Percentiles rank a stretch among this genome's conserved stretches.
These are phyloP conservation scores for Labrus mixtus DNA, from an alignment of 2,113 vertebrate species.

Conservation along the genomic window DNA sequence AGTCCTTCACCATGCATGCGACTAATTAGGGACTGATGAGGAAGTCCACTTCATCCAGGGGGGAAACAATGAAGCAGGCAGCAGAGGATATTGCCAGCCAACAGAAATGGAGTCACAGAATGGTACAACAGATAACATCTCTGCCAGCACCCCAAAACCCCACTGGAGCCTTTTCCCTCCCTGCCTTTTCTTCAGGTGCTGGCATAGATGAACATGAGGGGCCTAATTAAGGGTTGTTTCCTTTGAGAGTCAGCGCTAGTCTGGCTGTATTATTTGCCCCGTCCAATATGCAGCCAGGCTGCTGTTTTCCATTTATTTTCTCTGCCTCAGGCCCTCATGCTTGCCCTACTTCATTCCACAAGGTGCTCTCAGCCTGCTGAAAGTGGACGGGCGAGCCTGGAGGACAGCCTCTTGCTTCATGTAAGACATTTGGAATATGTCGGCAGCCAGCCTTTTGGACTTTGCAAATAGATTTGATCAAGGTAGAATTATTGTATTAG, in stretches of 20 bases:
- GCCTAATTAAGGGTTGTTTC: slow-evolving; percentile 73
- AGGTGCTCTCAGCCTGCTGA: slow-evolving; percentile 50
- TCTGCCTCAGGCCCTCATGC: slow-evolving; percentile 40
- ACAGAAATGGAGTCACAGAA: slow-evolving; percentile 49
- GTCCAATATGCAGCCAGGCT: slow-evolving; percentile 39
- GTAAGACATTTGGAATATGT: slow-evolving; percentile 35
- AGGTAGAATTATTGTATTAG: slow-evolving; percentile 34
- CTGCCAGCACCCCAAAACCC: slow-evolving; percentile 39
- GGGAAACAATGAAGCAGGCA: slow-evolving; percentile 46
- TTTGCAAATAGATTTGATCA: slow-evolving; percentile 36
- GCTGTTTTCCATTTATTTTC: slow-evolving; percentile 51
- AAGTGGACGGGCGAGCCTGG: slow-evolving; percentile 29
- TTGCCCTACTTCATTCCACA: slow-evolving; percentile 64
- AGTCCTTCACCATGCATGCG: slow-evolving; percentile 33
- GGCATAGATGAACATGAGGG: slow-evolving; percentile 53
- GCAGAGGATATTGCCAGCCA: slow-evolving; percentile 49
- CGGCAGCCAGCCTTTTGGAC: slow-evolving; percentile 15
- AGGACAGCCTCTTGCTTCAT: slow-evolving; percentile 22
- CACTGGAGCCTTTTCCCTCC: slow-evolving; percentile 28
- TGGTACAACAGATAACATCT: slow-evolving; percentile 56
- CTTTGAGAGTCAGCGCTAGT: slow-evolving; percentile 40
- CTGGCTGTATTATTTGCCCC: slow-evolving; percentile 54
- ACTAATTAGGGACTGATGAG: slow-evolving; percentile 69
- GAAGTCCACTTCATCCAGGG: slow-evolving; percentile 46
- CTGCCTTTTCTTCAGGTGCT: slow-evolving; percentile 65